Percentiles rank a stretch among this genome's conserved stretches.
Evolutionary conservation across 2,888 invertebrate species (phyloP).

Genomic region (Amphimallon solstitiale): DNA sequence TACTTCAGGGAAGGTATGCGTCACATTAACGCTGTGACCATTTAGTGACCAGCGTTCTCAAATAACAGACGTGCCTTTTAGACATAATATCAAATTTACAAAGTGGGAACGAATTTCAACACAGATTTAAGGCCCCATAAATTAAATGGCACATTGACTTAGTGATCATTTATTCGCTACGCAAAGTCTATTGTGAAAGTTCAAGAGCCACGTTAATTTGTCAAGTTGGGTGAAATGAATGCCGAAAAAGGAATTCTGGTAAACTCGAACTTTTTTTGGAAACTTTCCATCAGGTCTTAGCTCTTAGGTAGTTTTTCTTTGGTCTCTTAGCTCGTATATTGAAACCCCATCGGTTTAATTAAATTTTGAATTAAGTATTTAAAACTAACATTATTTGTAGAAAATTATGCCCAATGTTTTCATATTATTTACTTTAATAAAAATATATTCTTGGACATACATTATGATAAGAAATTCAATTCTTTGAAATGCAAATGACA

Average conservation of each 20-base stretch:
- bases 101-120: neutral
- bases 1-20: neutral
- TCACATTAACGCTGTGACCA: neutral
- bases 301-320: neutral
- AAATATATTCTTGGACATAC: too few relatives aligned
- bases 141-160: conserved; percentile 6
- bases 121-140: neutral
- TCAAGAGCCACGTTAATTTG: conserved; percentile 14
- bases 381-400: too few relatives aligned
- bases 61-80: neutral
- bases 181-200: conserved; percentile 17
- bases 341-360: neutral
- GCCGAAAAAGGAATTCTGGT: neutral
- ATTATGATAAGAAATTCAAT: too few relatives aligned
- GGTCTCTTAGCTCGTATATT: neutral
- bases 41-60: neutral
- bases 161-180: conserved; percentile 4
- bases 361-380: conserved; percentile 3
- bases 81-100: too few relatives aligned
- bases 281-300: neutral
- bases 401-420: too few relatives aligned
- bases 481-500: too few relatives aligned
- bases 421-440: too few relatives aligned
- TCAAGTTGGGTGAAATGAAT: conserved; percentile 3
- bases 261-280: conserved; percentile 1